Evolutionary conservation across 2,113 vertebrate genomes (phyloP), one percentile per base, ranked within the genome.

Genomic region (Bettongia penicillata): DNA sequence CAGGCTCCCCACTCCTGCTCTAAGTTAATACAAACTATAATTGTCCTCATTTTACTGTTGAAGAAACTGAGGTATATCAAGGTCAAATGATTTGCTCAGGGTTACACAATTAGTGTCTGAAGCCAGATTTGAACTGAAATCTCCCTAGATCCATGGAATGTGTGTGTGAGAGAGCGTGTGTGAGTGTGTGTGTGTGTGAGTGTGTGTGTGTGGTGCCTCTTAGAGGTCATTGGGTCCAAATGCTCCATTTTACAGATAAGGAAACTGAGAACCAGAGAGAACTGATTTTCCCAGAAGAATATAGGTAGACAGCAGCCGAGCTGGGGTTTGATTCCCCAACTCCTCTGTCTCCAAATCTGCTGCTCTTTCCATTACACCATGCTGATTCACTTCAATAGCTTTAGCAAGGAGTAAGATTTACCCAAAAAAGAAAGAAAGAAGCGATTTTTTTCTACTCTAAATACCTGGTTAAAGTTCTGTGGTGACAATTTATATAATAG

Each of bases 401-500:
- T 95, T 94, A 93, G 94, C 89, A 89, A 8, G 16, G 93, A 97
- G 92, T 94, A 97, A 95, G 94, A 94, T n/a, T 94, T 93, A 96
- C 96, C 93, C 93, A 95, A 96, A 93, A 95, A 93, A 94, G 95
- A 93, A 96, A 96, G 97, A 96, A 96, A 95, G 96, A 97, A 43
- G 68, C 96, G 97, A 97, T 97, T 97, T 98, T 97, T 98, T 97
- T 95, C 97, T 97, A 97, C n/a, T 84, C 68, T 98, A 98, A 97
- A 98, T 98, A 98, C 96, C 97, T 92, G 97, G 93, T 95, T 97
- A 96, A 93, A 97, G 95, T 52, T 84, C 97, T 95, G 96, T 94
- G 95, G 95, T 97, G 95, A 96, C 96, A 97, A 95, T 98, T 98
- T 98, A 98, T 97, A 97, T 98, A 98, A 98, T 97, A 96, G 96